A percentile compares a stretch with the other conserved stretches of the same genome.
phyloP scores from a whole-genome alignment of 2,888 invertebrate genomes.

The Panorpa germanica region DNA sequence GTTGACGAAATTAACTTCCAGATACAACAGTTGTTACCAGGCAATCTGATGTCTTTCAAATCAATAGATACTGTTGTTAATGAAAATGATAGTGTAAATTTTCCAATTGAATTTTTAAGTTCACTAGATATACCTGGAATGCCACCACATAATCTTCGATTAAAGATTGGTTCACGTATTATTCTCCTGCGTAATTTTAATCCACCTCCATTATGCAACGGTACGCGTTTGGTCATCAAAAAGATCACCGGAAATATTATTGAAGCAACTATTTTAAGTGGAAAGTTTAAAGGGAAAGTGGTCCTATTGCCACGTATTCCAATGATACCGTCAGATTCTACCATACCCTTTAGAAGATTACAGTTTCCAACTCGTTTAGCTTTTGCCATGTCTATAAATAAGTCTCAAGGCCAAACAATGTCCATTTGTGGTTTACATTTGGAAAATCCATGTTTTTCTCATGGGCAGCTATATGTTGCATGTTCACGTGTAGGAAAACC shows the following conservation, averaged over 20 bases:
- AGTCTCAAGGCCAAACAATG: conserved; percentile 20
- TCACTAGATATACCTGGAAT: too few relatives aligned
- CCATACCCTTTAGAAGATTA: conserved; percentile 17
- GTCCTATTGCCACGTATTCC: conserved; percentile 16
- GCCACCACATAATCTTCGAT: conserved; percentile 6
- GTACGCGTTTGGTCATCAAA: conserved; percentile 11
- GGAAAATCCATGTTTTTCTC: conserved; percentile 17
- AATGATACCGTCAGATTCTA: conserved; percentile 18
- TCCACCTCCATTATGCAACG: conserved; percentile 13
- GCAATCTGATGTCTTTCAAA: conserved; percentile 2
- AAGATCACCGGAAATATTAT: conserved; percentile 11
- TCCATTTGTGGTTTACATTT: conserved; percentile 18
- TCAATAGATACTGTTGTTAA: conserved; percentile 1
- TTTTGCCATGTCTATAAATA: conserved; percentile 19
- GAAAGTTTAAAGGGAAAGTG: conserved; percentile 9
- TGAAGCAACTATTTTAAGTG: conserved; percentile 10
- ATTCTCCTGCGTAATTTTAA: too few relatives aligned
- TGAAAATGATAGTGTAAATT: conserved; percentile 4
- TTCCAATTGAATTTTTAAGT: conserved; percentile 10
- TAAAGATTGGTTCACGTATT: conserved; percentile 13
- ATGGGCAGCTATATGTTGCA: conserved; percentile 20
- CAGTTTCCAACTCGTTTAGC: conserved; percentile 19
- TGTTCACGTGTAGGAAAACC: conserved; percentile 16
- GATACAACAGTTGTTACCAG: conserved; percentile 2
- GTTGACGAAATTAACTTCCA: conserved; percentile 12